Percentiles rank a stretch among this genome's conserved stretches.
Conservation (phyloP, 2,113 vertebrate species). For the Hypanus sabinus region DNA sequence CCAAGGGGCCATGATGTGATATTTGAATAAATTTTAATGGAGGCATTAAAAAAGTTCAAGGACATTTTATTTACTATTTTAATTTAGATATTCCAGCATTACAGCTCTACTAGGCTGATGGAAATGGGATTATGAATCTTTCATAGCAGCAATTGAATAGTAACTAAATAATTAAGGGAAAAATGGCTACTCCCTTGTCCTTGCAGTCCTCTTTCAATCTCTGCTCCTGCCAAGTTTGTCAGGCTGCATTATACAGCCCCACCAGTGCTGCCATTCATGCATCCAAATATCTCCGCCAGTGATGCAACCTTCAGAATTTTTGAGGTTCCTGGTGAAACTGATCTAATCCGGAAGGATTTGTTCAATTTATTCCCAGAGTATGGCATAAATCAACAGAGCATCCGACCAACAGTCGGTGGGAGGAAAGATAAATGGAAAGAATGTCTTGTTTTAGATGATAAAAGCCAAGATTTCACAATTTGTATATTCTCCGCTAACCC, state of each 20-base stretch:
- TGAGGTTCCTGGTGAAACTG: neutral
- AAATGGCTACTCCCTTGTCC: neutral
- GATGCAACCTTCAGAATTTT: neutral
- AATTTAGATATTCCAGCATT: neutral
- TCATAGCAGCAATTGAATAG: slow-evolving; percentile 9
- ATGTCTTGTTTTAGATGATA: neutral
- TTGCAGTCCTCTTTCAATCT: neutral
- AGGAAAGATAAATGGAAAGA: neutral
- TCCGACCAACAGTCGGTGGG: neutral
- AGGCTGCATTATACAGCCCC: neutral
- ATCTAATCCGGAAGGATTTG: neutral
- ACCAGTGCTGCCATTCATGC: neutral
- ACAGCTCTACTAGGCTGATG: neutral
- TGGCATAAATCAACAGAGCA: neutral
- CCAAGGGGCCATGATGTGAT: neutral
- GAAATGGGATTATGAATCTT: slow-evolving; percentile 23
- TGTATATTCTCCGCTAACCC: neutral
- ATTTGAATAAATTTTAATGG: slow-evolving; percentile 28
- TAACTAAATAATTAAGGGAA: neutral
- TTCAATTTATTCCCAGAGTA: neutral
- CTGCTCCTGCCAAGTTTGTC: neutral
- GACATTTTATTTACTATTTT: slow-evolving; percentile 20
- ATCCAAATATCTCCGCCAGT: neutral
- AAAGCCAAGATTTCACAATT: neutral
- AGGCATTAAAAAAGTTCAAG: slow-evolving; percentile 24